phyloP scores from a whole-genome alignment of 2,888 invertebrate species.

The Callyntrura sp. region DNA sequence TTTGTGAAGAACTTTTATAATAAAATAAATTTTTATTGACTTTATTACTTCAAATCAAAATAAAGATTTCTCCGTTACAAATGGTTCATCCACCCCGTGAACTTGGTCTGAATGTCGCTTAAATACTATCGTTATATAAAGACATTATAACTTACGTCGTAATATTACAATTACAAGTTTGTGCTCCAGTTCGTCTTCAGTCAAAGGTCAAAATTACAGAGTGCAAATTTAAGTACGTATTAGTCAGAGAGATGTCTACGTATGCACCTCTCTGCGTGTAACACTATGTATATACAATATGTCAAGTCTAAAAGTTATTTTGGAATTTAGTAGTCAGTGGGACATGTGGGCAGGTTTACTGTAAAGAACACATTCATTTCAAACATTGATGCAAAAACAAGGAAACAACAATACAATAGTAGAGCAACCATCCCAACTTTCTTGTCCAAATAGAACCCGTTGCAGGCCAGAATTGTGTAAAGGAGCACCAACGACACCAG shows the following conservation, averaged over 20 bases:
- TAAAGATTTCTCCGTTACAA: no score
- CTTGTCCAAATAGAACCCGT: slow-evolving; percentile 94
- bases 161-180: neutral
- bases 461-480: slow-evolving; percentile 93
- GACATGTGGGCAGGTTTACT: slow-evolving; percentile 95
- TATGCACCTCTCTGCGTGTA: no score
- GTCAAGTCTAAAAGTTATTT: neutral
- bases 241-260: no score
- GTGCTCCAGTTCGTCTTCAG: slow-evolving; percentile 3
- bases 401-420: slow-evolving; percentile 94
- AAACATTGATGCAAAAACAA: slow-evolving; percentile 94
- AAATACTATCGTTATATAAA: no score
- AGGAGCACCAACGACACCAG: slow-evolving; percentile 94
- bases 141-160: neutral
- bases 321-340: slow-evolving; percentile 44
- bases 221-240: no score
- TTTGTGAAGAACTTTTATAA: no score
- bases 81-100: no score
- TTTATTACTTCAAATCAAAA: no score
- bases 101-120: no score
- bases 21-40: no score
- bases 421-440: slow-evolving; percentile 93
- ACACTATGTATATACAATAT: neutral
- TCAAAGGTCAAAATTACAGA: neutral
- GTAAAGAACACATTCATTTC: slow-evolving; percentile 97